Evolutionary conservation across 2,888 invertebrate species (phyloP), one percentile per base, ranked within the genome.

Genomic region (Pachliopta kotzebuea): DNA sequence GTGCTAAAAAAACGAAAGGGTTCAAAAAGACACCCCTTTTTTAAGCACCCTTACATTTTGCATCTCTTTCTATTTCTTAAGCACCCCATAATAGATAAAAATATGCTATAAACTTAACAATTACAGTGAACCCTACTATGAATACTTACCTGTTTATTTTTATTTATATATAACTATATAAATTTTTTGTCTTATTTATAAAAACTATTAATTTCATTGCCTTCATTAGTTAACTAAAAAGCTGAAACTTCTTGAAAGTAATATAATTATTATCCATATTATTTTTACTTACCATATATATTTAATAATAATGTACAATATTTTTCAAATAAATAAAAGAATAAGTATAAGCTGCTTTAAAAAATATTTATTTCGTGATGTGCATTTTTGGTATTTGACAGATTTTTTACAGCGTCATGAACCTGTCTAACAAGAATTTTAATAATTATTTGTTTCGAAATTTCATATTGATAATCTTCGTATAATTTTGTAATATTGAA

Each of bases 1-100:
- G 91, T 91, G 90, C 89, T 86, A 90, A 90, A 89, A 87, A 87
- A 84, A 63, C 74, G 83, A 90, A 89, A 6, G 90, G 92, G 90
- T 89, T 88, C 84, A 84, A 84, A 78, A 81, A 77, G 74, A 76
- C 74, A 86, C 87, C 89, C 90, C 83, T 85, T 88, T 87, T 83
- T 83, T 83, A 76, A 69, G 69, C 78, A 81, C 79, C 84, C 86
- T 76, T 49, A 75, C 76, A 72, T 76, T 77, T 73, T 80, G 70
- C 76, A 79, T 78, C 80, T 75, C 80, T 82, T 76, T 78, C 71
- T 68, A 42, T 55, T 23, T 29, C 26, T 49, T 58, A 11, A 20
- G 58, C 23, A 58, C 58, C 29, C 58, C 50, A 7, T 17, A 57
- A 58, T n/a, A 24, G 9, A 37, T 18, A 18, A 53, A 24, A 9